phyloP scores from a whole-genome alignment of 30 jellyfish, hydroid and myxozoan genomes.

The Hydractinia echinata region DNA sequence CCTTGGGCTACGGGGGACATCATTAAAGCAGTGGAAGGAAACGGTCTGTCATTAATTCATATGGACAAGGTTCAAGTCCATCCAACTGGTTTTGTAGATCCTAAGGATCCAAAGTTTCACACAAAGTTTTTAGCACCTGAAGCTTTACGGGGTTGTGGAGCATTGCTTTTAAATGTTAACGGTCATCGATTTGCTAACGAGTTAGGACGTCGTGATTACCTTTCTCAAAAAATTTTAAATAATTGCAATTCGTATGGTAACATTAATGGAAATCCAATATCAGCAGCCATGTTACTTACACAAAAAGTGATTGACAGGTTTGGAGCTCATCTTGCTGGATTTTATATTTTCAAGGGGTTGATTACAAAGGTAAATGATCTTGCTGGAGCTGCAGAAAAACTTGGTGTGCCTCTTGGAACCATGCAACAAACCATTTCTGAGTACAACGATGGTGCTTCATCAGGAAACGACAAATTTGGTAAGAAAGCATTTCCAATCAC shows the following conservation, averaged over 20 bases:
- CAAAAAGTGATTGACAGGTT: slow-evolving; percentile 13
- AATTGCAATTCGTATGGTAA: background rate
- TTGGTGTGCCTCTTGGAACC: background rate
- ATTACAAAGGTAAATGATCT: background rate
- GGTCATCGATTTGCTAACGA: slow-evolving; percentile 14
- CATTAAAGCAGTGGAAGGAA: background rate
- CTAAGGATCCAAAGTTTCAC: slow-evolving; percentile 6
- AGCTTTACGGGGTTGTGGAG: slow-evolving; percentile 14
- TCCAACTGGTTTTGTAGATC: slow-evolving; percentile 21
- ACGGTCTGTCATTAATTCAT: background rate
- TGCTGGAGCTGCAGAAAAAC: background rate
- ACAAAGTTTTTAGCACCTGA: slow-evolving; percentile 11
- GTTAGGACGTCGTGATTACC: slow-evolving; percentile 9
- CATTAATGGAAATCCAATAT: background rate
- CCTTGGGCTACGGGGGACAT: slow-evolving; percentile 17
- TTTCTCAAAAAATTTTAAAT: background rate
- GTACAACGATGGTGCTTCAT: background rate
- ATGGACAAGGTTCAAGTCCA: slow-evolving; percentile 14
- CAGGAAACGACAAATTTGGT: slow-evolving; percentile 13
- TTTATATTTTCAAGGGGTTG: slow-evolving; percentile 4
- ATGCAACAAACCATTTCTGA: background rate
- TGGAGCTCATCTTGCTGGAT: slow-evolving; percentile 19
- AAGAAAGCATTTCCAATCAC: background rate
- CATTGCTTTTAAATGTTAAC: background rate
- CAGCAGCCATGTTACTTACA: slow-evolving; percentile 4